Evolutionary conservation across 2,888 invertebrate species (phyloP), one percentile per base, ranked within the genome.

Genomic region (Marronus borbonicus): DNA sequence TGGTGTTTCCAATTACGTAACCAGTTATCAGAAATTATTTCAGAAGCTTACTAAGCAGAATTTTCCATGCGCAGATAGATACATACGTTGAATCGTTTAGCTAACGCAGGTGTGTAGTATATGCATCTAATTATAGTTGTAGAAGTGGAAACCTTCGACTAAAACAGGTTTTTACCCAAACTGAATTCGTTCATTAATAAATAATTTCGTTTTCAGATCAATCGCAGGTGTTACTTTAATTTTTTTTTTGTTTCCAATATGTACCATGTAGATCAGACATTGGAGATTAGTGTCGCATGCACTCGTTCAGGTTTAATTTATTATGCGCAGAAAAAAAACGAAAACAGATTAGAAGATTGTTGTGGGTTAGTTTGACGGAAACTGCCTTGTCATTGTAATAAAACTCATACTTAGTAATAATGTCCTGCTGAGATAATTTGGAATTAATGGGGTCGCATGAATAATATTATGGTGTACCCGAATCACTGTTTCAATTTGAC

Each of bases 361-460:
- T 20, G 20, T 49, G 17, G n/a, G 50, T 69, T 20, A 69, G 17
- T 2, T 44, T 12, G 44, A n/a, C 12, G 31, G 36, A 17, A 70
- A 70, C 10, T 31, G 17, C 55, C 20, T n/a, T 24, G 70, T 55
- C n/a, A 17, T 39, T 36, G 36, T 14, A 55, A 70, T 70, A 58
- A 58, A 36, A 58, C n/a, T 31, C 58, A 49, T 31, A 52, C 44
- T 66, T 52, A 64, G 20, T 36, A 65, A 39, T 36, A 52, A 68
- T 60, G 60, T 75, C 75, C 75, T 31, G 75, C 78, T 64, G 75
- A 20, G 78, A 76, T 78, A 76, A 78, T 74, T 66, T 74, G 58
- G 24, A 17, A 78, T 78, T 78, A 75, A 78, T 31, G 66, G 44
- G 72, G 12, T 44, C 44, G 44, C 12, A 44, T 39, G 52, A 17